Base-by-base conservation (phyloP, 1,140 invertebrate species). In the Halictus rubicundus region DNA sequence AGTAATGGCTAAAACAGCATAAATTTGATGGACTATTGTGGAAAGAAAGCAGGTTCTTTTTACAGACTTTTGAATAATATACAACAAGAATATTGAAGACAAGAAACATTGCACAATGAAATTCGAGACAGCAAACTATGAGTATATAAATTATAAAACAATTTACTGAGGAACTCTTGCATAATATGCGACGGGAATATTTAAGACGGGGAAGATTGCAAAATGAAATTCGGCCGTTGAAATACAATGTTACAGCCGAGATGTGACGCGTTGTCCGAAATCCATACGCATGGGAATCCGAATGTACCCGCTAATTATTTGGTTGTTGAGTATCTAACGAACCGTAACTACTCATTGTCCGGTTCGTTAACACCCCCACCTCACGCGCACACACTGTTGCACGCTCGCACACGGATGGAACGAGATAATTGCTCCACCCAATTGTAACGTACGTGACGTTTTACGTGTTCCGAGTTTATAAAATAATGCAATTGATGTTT, bases 291-390 rank as follows among this genome's bases (percentile, higher is more conserved):
- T 60, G 70, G 59, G 54, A 71, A 71, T 74, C 65, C 65, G 25
- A 77, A 76, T 37, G 63, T 61, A 68, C 68, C 65, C 71, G 79
- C 79, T 86, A 86, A 89, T 89, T 89, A 89, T 88, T 87, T 88
- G 87, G 78, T 85, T 86, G 84, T 86, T 88, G 88, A 82, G 83
- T 85, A 81, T 88, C 81, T 84, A 89, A 88, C 85, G 88, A 87
- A 85, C 83, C 81, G 73, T 83, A 68, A 83, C 85, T 77, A 81
- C 83, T 87, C 84, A 84, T 85, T 87, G 79, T 80, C 78, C 82
- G 86, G 86, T 88, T 88, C 87, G 86, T 88, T 88, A 89, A 83
- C 86, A 81, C 79, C 49, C 60, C 61, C 61, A 82, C 76, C 68
- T 65, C 68, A 19, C 65, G 16, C 65, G 12, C 61, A 65, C 54